Conservation (phyloP, 2,113 vertebrate species). For the Tichodroma muraria region DNA sequence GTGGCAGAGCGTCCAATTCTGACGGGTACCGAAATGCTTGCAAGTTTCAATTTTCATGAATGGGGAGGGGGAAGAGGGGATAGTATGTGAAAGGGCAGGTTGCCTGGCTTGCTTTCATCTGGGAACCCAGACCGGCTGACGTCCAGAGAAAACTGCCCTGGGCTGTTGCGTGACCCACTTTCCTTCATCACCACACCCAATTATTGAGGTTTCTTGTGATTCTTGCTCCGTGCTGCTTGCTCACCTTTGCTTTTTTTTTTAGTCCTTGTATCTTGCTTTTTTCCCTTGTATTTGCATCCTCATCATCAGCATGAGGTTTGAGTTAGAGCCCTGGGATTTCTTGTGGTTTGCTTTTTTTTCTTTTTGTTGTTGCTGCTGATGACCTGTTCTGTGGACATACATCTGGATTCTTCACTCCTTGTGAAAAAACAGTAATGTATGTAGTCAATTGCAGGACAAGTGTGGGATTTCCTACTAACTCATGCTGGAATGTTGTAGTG, state of each 20-base stretch:
- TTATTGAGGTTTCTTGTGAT: conserved; percentile 49
- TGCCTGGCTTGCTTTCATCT: neutral
- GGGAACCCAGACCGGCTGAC: neutral
- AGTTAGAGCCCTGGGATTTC: neutral
- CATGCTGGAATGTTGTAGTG: neutral
- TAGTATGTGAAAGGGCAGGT: neutral
- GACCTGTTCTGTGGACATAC: neutral
- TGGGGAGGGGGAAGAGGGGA: neutral
- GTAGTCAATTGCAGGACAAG: neutral
- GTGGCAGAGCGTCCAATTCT: neutral
- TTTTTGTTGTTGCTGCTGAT: neutral
- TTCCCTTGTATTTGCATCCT: neutral
- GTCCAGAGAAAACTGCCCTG: conserved; percentile 61
- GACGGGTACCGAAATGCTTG: neutral
- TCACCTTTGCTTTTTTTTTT: conserved; percentile 19
- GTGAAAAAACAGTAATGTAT: neutral
- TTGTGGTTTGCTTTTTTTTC: neutral
- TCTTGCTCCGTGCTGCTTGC: neutral
- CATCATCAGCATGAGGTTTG: neutral
- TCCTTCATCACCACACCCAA: conserved; percentile 65
- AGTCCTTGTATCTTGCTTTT: neutral
- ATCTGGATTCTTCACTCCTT: neutral
- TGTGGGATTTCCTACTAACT: neutral
- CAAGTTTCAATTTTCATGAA: neutral
- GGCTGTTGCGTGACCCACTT: conserved; percentile 73